Base-by-base conservation (phyloP, 2,113 vertebrate species). In the Cinclus mexicanus region DNA sequence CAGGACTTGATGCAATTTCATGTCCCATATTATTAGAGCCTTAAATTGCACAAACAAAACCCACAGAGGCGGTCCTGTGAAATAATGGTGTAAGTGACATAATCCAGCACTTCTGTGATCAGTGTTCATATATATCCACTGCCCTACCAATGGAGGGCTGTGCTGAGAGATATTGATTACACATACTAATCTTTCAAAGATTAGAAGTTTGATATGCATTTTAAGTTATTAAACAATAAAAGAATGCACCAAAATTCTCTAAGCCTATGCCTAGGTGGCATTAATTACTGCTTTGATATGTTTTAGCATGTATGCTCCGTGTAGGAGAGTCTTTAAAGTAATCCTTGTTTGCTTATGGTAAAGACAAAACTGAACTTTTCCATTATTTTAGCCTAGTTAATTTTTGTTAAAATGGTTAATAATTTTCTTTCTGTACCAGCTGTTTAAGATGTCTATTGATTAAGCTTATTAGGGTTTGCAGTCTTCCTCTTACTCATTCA, bases 11-110 rank as follows among this genome's bases (percentile, higher is more conserved):
- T 88, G 52, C n/a, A 88, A 46, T 70, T 90, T 81, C 22, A 26
- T 35, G 21, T 69, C 26, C 29, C 37, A 61, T 26, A 84, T 77
- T 76, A 52, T 87, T 24, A 41, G 41, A 85, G 24, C 41, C 39
- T 81, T 42, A 52, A 31, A 70, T 35, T 37, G 79, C 23, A 49
- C 35, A 63, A 53, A 35, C 2, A 6, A 90, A 94, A 82, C 11
- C 12, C n/a, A 49, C 31, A 79, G 31, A 88, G 39, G 31, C 42
- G 61, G 50, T 31, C 12, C n/a, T 63, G 22, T 85, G 71, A 29
- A 61, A 64, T 47, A 68, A 31, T 2, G 1, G 17, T 31, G 8
- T 33, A 57, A 78, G n/a, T 3, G 0, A 68, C 20, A 4, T 29
- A 90, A 88, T 33, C 14, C 39, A 83, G 42, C 20, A 52, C 37